Evolutionary conservation across 2,113 vertebrate genomes (phyloP).

Genomic region (Ifrita kowaldi): DNA sequence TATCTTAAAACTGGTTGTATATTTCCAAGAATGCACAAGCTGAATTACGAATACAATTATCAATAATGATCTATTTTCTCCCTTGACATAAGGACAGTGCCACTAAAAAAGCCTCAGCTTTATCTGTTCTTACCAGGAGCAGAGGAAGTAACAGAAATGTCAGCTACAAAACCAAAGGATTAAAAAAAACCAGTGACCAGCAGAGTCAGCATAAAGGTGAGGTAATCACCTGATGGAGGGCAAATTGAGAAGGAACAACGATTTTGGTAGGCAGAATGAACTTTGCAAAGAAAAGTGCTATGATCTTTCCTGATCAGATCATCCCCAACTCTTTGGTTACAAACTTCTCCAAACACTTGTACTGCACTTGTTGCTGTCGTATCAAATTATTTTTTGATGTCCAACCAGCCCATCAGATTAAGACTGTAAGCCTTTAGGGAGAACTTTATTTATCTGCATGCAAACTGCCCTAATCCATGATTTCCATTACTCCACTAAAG

Average conservation of each 20-base stretch:
- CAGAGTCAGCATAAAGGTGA: not conserved
- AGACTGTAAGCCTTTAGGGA: not conserved
- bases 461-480: not conserved
- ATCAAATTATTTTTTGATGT: not conserved
- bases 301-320: not conserved
- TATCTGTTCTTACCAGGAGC: not conserved
- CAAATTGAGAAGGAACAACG: not conserved
- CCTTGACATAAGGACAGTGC: not conserved
- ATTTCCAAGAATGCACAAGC: not conserved
- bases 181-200: not conserved
- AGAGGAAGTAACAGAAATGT: not conserved
- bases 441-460: not conserved
- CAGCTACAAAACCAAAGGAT: not conserved
- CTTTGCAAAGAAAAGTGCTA: not conserved
- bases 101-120: not conserved
- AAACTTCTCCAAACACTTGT: not conserved
- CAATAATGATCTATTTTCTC: not conserved
- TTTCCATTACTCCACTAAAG: not conserved
- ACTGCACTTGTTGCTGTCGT: not conserved
- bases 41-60: not conserved
- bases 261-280: not conserved
- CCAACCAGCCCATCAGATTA: not conserved
- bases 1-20: not conserved
- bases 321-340: not conserved
- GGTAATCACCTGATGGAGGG: not conserved